Percentiles rank a stretch among this genome's conserved stretches.
phyloP scores from a whole-genome alignment of 2,113 vertebrate genomes.

The Tachycineta bicolor region DNA sequence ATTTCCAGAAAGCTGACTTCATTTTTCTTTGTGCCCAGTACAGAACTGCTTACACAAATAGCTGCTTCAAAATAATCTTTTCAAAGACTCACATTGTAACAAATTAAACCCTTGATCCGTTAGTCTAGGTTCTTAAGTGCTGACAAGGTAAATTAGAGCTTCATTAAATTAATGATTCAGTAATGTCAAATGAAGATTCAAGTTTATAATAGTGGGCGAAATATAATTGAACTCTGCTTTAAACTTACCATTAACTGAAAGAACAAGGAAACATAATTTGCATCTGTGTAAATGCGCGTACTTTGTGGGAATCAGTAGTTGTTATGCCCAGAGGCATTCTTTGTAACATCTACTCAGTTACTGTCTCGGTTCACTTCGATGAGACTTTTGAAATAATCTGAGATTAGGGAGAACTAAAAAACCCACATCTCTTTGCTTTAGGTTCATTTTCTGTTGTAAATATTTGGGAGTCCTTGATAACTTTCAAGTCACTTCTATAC shows the following conservation, averaged over 20 bases:
- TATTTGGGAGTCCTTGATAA: neutral
- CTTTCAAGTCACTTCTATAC: neutral
- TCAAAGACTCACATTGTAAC: neutral
- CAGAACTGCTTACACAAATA: neutral
- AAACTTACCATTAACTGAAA: neutral
- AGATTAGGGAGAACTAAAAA: neutral
- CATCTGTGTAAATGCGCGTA: neutral
- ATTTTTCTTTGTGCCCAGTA: neutral
- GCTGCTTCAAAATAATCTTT: neutral
- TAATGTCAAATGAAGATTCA: neutral
- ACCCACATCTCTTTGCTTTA: neutral
- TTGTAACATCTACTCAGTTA: neutral
- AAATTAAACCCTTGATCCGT: neutral
- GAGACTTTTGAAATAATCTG: neutral
- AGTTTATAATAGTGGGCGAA: neutral
- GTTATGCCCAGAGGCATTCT: neutral
- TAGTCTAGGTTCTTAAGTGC: neutral
- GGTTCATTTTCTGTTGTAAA: neutral
- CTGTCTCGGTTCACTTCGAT: neutral
- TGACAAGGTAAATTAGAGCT: neutral
- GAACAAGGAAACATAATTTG: slow-evolving; percentile 6
- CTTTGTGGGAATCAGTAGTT: neutral
- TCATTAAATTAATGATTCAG: neutral
- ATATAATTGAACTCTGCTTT: slow-evolving; percentile 2
- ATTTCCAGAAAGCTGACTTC: neutral